Evolutionary conservation across 2,888 invertebrate species (phyloP).

Genomic region (Brachyopa scutellaris): DNA sequence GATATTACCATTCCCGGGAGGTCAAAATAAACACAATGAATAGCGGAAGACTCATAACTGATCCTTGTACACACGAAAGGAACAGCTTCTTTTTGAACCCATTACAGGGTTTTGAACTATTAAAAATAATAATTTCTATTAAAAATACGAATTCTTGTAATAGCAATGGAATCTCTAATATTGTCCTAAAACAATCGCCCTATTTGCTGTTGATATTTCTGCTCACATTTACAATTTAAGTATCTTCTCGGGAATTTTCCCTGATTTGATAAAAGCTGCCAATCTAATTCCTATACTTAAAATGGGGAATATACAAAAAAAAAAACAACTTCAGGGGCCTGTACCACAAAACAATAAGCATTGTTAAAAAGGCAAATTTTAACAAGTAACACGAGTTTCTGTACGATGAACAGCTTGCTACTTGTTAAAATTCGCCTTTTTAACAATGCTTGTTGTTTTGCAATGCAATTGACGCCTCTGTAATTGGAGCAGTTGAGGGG

Average conservation of each 20-base stretch:
- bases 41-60: too few species aligned
- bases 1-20: too few species aligned
- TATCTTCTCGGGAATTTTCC: neutral
- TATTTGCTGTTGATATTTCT: neutral
- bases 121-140: neutral
- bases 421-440: too few species aligned
- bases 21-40: too few species aligned
- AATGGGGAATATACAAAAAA: slow-evolving; percentile 1
- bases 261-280: neutral
- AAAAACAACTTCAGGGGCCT: slow-evolving; percentile 1
- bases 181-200: neutral
- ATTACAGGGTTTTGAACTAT: neutral
- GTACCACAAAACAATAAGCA: too few species aligned
- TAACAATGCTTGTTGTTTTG: too few species aligned
- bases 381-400: too few species aligned
- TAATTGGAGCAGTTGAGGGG: too few species aligned
- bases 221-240: slow-evolving; percentile 1
- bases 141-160: neutral
- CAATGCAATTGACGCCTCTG: too few species aligned
- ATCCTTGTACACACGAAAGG: neutral
- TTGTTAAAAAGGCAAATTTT: too few species aligned
- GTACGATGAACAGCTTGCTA: too few species aligned
- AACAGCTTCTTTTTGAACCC: neutral
- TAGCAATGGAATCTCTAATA: neutral
- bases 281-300: neutral